A percentile compares a stretch with the other conserved stretches of the same genome.
phyloP scores from a whole-genome alignment of 2,113 vertebrate species.

The Helogale parvula region DNA sequence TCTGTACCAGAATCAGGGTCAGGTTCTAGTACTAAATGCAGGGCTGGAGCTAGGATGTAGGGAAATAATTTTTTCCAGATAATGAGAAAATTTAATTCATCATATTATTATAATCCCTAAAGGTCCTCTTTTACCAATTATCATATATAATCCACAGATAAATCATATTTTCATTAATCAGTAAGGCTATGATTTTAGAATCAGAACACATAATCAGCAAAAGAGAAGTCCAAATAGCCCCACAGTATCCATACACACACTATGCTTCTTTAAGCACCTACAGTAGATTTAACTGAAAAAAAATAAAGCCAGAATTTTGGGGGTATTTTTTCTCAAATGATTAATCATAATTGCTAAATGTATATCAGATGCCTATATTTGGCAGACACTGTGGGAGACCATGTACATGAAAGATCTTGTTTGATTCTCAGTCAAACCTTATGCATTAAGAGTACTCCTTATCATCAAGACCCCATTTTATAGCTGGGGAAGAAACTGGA shows the following conservation, averaged over 20 bases:
- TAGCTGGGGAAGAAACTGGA: neutral
- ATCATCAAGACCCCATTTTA: neutral
- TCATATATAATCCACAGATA: neutral
- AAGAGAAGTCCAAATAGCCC: neutral
- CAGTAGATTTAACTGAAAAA: neutral
- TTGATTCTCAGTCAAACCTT: neutral
- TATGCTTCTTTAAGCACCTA: neutral
- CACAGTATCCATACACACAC: neutral
- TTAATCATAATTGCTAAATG: neutral
- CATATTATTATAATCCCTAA: neutral
- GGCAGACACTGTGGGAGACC: neutral
- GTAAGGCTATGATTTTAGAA: neutral
- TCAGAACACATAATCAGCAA: neutral
- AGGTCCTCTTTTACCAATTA: neutral
- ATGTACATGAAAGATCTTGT: neutral
- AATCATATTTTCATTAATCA: neutral
- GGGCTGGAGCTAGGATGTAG: too few species aligned
- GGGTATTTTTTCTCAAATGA: neutral
- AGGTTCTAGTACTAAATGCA: neutral
- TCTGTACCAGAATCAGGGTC: neutral
- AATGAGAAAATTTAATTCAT: constrained; percentile 6
- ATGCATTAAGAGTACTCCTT: neutral
- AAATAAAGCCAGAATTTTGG: neutral
- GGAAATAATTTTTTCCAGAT: neutral
- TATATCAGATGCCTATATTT: neutral